These are phyloP conservation scores for Heteromormyrus szaboi DNA, from an alignment of 2,797 vertebrate genomes.

Conservation along the genomic window DNA sequence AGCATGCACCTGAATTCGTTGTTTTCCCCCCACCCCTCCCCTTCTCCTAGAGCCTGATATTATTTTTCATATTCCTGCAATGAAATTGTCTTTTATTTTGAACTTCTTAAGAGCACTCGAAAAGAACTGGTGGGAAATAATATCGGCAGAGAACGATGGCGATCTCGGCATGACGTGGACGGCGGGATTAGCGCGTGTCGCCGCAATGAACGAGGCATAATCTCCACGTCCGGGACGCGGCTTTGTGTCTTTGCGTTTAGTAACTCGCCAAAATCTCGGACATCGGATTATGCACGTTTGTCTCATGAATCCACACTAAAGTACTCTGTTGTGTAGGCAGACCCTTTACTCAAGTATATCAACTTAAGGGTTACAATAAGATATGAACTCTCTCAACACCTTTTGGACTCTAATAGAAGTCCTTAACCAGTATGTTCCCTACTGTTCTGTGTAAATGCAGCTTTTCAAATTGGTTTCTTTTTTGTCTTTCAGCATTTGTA, in stretches of 20 bases:
- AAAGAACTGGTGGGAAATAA: neutral
- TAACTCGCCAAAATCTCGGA: neutral
- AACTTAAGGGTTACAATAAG: neutral
- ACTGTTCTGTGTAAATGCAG: neutral
- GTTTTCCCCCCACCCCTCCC: neutral
- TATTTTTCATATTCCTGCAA: conserved; percentile 28
- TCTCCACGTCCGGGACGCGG: too few relatives aligned
- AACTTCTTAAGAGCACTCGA: neutral
- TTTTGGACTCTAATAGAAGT: neutral
- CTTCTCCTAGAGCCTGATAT: conserved; percentile 14
- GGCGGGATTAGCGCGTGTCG: neutral
- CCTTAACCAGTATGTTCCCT: neutral
- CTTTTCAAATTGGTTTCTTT: neutral
- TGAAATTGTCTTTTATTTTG: conserved; percentile 1
- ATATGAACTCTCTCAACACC: neutral
- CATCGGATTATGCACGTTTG: neutral
- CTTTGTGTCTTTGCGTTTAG: neutral
- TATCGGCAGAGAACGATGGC: neutral
- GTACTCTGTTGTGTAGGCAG: neutral
- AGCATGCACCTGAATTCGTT: conserved; percentile 64
- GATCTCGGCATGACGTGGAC: neutral
- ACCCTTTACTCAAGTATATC: neutral
- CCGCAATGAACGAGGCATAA: neutral
- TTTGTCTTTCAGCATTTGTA: neutral
- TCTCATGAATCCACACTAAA: neutral